Base-by-base conservation (phyloP, 2,113 vertebrate genomes). In the Pteronura brasiliensis region DNA sequence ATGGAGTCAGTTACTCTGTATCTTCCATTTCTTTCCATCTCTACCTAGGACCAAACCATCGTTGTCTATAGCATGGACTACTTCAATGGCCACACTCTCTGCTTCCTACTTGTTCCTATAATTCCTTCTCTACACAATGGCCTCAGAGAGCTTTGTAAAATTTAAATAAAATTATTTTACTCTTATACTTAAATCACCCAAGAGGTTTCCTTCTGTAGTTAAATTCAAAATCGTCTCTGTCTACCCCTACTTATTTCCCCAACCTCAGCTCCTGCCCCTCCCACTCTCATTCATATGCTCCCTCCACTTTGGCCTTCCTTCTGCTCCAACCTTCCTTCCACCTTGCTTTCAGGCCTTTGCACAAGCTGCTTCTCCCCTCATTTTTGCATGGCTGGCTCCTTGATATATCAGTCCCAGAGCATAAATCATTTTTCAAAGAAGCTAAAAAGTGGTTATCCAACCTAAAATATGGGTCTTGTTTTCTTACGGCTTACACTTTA, bases 401-500 rank as follows among this genome's bases (percentile, higher is more conserved):
- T 69, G 34, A 44, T 44, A 9, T 44, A 79, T 87, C 25, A 74
- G 18, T 69, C 20, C 61, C 36, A n/a, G 31, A 29, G 74, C 79
- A 57, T 49, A 36, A 31, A 44, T 92, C 4, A 34, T 4, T 13
- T 65, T 65, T 92, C n/a, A 69, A 25, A 83, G 39, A 83, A 42
- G 1, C 15, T 67, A 89, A 69, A 93, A 67, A 90, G 31, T 42
- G 36, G 95, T 61, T 72, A 69, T 69, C 57, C n/a, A 7, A 63
- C 25, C 17, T 71, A 87, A 81, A 90, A n/a, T 34, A 86, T 29
- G 23, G 25, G 1, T 42, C 49, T 25, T 52, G 63, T 39, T 47
- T 96, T 44, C 67, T 93, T 74, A 74, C 11, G 18, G 3, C 55
- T 72, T 76, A 57, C 47, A 5, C 31, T 95, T 95, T 94, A 52